A percentile compares a stretch with the other conserved stretches of the same genome.
phyloP scores from a whole-genome alignment of 37 sponge, comb jelly and placozoan genomes.

The Haliclona indistincta region DNA sequence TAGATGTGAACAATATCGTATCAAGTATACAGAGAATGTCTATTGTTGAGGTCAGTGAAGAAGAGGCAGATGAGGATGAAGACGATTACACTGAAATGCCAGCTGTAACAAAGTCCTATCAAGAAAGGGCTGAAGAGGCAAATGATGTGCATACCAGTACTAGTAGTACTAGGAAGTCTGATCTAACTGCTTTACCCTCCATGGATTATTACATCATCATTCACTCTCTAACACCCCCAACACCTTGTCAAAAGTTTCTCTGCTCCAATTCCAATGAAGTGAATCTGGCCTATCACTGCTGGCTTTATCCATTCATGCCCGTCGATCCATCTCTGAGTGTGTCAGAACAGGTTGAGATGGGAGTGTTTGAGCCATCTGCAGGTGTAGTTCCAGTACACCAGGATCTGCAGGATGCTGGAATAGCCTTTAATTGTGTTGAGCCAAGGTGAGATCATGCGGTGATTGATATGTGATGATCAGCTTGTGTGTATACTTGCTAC shows the following conservation, averaged over 20 bases:
- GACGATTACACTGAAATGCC: constrained; percentile 9
- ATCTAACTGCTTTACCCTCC: constrained; percentile 13
- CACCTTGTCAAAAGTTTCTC: constrained; percentile 79
- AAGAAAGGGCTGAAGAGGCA: not conserved
- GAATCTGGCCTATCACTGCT: constrained; percentile 78
- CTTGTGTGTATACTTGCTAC: constrained; percentile 1
- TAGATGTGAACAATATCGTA: not conserved
- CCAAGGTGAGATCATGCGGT: constrained; percentile 39
- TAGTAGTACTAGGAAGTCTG: too few relatives aligned
- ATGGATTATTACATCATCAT: constrained; percentile 68
- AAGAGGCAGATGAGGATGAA: not conserved
- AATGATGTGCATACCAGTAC: not conserved
- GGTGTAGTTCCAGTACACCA: constrained; percentile 68
- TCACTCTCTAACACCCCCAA: constrained; percentile 52
- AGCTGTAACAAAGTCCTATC: constrained; percentile 6
- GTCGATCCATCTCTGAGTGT: constrained; percentile 10
- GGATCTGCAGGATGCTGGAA: constrained; percentile 71
- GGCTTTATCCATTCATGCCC: constrained; percentile 57
- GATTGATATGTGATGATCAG: not conserved
- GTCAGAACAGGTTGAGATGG: constrained; percentile 61
- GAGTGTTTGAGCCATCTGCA: constrained; percentile 62
- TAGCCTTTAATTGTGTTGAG: constrained; percentile 47
- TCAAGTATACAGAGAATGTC: constrained; percentile 1
- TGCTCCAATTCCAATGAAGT: constrained; percentile 72
- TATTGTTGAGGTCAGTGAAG: not conserved